These are phyloP conservation scores for Coregonus sp. DNA, from an alignment of 2,797 vertebrate species.

Conservation along the genomic window DNA sequence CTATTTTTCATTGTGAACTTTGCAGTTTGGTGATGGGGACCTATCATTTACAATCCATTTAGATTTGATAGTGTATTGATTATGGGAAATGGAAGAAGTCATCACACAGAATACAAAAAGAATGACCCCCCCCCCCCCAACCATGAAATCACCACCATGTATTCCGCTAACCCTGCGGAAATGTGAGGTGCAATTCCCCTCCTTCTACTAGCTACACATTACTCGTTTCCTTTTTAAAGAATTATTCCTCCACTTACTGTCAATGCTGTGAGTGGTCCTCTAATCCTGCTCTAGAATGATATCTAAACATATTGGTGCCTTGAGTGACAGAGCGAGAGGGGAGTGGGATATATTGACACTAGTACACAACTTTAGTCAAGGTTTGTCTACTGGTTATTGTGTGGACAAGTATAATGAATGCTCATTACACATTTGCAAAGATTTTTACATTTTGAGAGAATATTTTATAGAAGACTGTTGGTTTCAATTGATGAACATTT, in stretches of 20 bases:
- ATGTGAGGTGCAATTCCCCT: neutral
- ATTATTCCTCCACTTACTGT: conserved; percentile 6
- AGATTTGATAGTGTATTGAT: conserved; percentile 47
- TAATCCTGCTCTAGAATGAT: conserved; percentile 8
- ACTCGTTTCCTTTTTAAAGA: conserved; percentile 20
- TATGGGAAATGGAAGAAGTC: conserved; percentile 48
- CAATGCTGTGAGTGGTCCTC: conserved; percentile 7
- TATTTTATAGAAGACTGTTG: conserved; percentile 11
- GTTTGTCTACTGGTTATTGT: conserved; percentile 22
- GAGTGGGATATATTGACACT: conserved; percentile 10
- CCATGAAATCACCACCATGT: conserved; percentile 5
- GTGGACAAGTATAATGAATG: conserved; percentile 25
- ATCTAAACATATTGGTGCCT: conserved; percentile 53
- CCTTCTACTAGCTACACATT: neutral
- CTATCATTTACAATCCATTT: conserved; percentile 29
- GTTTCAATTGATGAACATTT: conserved; percentile 36
- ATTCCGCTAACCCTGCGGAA: neutral
- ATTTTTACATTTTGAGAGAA: conserved; percentile 12
- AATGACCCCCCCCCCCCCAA: neutral
- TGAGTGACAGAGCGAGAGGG: conserved; percentile 25
- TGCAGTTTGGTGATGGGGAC: conserved; percentile 32
- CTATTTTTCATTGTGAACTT: conserved; percentile 43
- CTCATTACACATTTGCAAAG: conserved; percentile 25
- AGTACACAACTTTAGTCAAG: neutral
- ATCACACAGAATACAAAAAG: conserved; percentile 40